A percentile compares a stretch with the other conserved stretches of the same genome.
Conservation (phyloP, 2,797 vertebrate genomes). For the Enteromius unitaeniatus region DNA sequence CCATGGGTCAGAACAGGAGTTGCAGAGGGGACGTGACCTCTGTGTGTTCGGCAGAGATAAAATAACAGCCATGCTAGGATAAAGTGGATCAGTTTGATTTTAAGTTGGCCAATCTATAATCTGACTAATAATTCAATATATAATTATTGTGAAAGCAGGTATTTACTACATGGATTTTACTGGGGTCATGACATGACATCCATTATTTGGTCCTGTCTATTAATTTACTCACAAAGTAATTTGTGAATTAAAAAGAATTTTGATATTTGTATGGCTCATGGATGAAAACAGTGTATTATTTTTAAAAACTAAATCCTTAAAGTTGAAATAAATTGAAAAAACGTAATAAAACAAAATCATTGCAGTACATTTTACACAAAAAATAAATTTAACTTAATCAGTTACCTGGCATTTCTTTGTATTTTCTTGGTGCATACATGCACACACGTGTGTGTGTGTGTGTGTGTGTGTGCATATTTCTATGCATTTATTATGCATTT, state of each 20-base stretch:
- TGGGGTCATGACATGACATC: background rate
- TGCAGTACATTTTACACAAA: background rate
- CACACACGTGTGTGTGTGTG: too few species aligned
- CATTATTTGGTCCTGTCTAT: background rate
- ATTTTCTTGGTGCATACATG: background rate
- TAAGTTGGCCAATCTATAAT: background rate
- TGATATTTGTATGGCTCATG: background rate
- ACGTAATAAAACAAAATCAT: background rate
- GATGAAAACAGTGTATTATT: background rate
- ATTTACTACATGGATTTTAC: slow-evolving; percentile 1
- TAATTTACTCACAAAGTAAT: background rate
- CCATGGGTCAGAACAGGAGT: slow-evolving; percentile 48
- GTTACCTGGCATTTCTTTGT: background rate
- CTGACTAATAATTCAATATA: slow-evolving; percentile 1
- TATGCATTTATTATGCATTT: too few species aligned
- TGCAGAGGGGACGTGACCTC: slow-evolving; percentile 38
- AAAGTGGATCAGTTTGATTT: slow-evolving; percentile 37
- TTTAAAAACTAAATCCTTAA: background rate
- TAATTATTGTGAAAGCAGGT: slow-evolving; percentile 17
- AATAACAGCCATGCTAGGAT: slow-evolving; percentile 43
- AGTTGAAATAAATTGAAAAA: background rate
- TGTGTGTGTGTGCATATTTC: too few species aligned
- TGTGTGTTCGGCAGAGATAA: slow-evolving; percentile 37
- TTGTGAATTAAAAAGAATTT: background rate
- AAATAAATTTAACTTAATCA: background rate